Conservation (phyloP, 2,797 vertebrate genomes). For the Toxotes lorentzi region DNA sequence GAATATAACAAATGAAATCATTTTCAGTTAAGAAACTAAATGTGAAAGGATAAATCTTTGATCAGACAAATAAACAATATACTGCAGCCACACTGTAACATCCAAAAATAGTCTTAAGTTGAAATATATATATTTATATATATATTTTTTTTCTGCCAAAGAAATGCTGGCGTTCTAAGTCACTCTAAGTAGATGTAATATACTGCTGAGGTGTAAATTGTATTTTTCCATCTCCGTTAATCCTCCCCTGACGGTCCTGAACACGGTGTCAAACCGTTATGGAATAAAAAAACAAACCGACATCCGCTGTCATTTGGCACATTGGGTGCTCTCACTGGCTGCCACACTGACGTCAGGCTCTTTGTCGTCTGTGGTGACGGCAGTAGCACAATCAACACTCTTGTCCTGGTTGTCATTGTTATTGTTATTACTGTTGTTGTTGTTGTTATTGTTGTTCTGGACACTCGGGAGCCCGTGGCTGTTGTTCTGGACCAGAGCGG, state of each 20-base stretch:
- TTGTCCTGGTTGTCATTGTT: conserved; percentile 53
- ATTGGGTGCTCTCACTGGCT: conserved; percentile 60
- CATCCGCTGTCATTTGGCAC: conserved; percentile 87
- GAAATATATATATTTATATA: conserved; percentile 77
- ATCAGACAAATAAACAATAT: conserved; percentile 88
- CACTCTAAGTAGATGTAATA: conserved; percentile 80
- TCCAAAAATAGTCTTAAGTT: conserved; percentile 89
- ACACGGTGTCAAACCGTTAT: conserved; percentile 76
- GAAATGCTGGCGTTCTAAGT: conserved; percentile 85
- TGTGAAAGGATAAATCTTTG: conserved; percentile 88
- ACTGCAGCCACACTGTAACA: conserved; percentile 88
- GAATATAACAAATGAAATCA: conserved; percentile 81
- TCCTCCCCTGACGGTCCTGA: conserved; percentile 71
- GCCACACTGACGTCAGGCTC: conserved; percentile 42
- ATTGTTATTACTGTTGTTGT: conserved; percentile 54
- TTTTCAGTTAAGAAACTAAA: conserved; percentile 88
- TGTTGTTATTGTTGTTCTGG: conserved; percentile 84
- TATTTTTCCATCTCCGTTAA: conserved; percentile 60
- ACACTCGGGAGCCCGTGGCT: conserved; percentile 83
- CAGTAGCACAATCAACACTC: conserved; percentile 17
- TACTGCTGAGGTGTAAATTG: conserved; percentile 88
- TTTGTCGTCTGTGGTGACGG: conserved; percentile 32
- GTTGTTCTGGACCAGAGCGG: conserved; percentile 88
- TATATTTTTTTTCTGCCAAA: conserved; percentile 77
- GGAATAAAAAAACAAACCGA: conserved; percentile 78